A percentile compares a stretch with the other conserved stretches of the same genome.
Conservation (phyloP, 2,797 vertebrate species). For the Manis javanica region DNA sequence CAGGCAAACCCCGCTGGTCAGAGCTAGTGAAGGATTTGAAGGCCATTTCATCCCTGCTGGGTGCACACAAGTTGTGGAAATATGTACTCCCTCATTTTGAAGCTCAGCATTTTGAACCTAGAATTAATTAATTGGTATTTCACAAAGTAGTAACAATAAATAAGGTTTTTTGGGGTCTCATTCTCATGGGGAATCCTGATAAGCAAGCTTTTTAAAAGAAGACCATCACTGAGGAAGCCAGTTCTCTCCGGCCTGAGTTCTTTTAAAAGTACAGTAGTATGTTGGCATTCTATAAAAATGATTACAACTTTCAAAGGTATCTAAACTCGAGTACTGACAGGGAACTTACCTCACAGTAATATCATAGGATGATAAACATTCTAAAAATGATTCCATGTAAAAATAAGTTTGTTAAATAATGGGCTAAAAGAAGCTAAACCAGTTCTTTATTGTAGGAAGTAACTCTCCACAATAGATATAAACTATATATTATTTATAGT, state of each 20-base stretch:
- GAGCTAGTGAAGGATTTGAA: neutral
- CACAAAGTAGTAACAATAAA: neutral
- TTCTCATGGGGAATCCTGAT: neutral
- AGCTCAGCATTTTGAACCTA: neutral
- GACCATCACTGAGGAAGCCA: neutral
- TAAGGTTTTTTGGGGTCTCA: neutral
- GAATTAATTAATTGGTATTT: neutral
- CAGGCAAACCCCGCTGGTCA: neutral
- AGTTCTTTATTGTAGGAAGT: neutral
- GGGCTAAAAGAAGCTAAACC: neutral
- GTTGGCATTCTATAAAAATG: neutral
- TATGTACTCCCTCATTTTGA: neutral
- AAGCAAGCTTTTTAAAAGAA: constrained; percentile 26
- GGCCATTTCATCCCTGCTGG: neutral
- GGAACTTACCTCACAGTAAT: neutral
- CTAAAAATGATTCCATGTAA: constrained; percentile 1
- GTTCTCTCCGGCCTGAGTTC: neutral
- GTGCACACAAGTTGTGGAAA: too few relatives aligned
- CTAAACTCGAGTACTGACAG: neutral
- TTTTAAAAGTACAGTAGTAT: neutral
- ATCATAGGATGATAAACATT: neutral
- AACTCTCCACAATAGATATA: neutral
- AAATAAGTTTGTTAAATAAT: neutral
- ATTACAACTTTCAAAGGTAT: neutral
- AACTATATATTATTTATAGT: neutral